Conservation (phyloP, 2,113 vertebrate genomes). For the Etia nguti region DNA sequence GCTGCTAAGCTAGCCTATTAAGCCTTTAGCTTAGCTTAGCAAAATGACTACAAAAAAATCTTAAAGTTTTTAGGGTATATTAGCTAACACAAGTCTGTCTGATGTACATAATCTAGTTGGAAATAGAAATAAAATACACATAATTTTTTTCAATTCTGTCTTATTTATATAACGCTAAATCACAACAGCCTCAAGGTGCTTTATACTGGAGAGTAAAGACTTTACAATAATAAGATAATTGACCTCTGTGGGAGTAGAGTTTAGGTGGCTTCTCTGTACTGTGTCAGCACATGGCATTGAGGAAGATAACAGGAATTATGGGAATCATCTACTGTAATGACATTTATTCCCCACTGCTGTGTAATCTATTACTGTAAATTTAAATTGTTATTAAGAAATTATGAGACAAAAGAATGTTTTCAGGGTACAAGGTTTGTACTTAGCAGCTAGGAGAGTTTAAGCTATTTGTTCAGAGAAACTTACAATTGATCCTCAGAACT, state of each 20-base stretch:
- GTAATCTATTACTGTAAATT: neutral
- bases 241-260: neutral
- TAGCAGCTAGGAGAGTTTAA: neutral
- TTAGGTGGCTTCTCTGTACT: neutral
- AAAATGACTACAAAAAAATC: neutral
- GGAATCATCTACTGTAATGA: neutral
- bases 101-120: neutral
- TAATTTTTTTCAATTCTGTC: neutral
- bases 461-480: neutral
- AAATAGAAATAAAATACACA: neutral
- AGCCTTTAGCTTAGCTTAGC: neutral
- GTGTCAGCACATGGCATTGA: neutral
- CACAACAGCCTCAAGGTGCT: neutral
- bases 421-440: neutral
- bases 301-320: too few species aligned
- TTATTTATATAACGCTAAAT: neutral
- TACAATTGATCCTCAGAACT: neutral
- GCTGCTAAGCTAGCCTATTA: neutral
- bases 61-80: neutral
- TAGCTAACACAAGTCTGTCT: neutral
- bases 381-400: neutral
- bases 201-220: neutral
- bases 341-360: neutral
- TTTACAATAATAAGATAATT: accelerated
- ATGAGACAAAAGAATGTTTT: neutral